phyloP scores from a whole-genome alignment of 1,140 invertebrate species.

The Apocrypta bakeri region DNA sequence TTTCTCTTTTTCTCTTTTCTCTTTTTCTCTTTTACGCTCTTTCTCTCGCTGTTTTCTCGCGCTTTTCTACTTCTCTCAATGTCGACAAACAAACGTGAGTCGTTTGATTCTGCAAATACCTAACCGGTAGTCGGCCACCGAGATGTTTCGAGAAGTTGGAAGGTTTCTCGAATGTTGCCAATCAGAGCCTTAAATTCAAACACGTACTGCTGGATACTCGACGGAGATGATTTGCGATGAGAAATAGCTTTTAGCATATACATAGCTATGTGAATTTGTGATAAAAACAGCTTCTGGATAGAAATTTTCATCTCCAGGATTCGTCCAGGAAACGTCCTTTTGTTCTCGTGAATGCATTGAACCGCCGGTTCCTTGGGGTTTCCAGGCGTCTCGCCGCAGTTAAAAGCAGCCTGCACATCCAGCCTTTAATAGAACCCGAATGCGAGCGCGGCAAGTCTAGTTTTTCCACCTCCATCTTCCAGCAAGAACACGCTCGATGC shows the following conservation, averaged over 20 bases:
- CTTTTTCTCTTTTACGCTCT: not conserved
- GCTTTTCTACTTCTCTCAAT: not conserved
- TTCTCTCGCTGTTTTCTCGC: not conserved
- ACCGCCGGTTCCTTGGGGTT: too few relatives aligned
- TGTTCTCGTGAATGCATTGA: too few relatives aligned
- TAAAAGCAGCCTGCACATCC: slow-evolving; percentile 73
- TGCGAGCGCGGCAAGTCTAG: not conserved
- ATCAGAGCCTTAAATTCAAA: too few relatives aligned
- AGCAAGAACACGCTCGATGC: not conserved
- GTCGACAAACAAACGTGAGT: not conserved
- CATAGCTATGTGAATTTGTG: too few relatives aligned
- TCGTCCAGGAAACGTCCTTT: too few relatives aligned
- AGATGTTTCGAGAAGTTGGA: not conserved
- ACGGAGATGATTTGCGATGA: too few relatives aligned
- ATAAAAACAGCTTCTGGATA: too few relatives aligned
- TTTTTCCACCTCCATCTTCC: not conserved
- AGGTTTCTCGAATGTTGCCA: not conserved
- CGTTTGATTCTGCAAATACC: not conserved
- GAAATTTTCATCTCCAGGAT: too few relatives aligned
- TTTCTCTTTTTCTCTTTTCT: not conserved
- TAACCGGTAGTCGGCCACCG: not conserved
- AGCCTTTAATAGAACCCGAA: slow-evolving; percentile 65
- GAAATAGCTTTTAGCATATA: too few relatives aligned
- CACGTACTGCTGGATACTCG: too few relatives aligned
- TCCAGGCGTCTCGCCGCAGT: slow-evolving; percentile 70